Evolutionary conservation across 2,888 invertebrate species (phyloP), one percentile per base, ranked within the genome.

Genomic region (Drosophila atripex): DNA sequence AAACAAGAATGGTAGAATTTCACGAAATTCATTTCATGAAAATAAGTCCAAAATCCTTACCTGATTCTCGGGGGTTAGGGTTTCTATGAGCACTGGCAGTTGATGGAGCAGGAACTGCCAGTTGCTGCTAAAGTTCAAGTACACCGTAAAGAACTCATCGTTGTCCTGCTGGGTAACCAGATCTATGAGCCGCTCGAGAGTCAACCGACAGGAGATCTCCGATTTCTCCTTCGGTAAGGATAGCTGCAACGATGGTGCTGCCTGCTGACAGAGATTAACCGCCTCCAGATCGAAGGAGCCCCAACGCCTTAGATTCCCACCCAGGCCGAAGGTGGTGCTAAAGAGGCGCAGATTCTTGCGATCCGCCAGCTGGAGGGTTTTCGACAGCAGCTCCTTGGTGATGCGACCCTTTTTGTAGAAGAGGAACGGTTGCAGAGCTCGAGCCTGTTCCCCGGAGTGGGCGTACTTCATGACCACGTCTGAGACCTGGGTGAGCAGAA

Each of bases 81-180:
- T 88, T 47, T 89, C 82, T 32, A 92, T 90, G 4, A 91, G 79
- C 32, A 92, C 77, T 8, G 92, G 92, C 46, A 92, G 63, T 43
- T 88, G 75, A 54, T 90, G 88, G 14, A 92, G 61, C 28, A 84
- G 68, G 3, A 56, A 57, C 39, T 76, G 55, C 71, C 70, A 76
- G 47, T 73, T 76, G 32, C 76, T 88, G 28, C 89, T 89, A 41
- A 88, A 89, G 77, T 92, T 92, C 0, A 92, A 72, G 74, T 86
- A 92, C 2, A 92, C 59, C 54, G 80, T 89, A 0, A 88, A 54
- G 61, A 89, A 92, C 35, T 88, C 73, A 21, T 89, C 84, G 57
- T 90, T 88, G 0, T 49, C 78, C 52, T 78, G 66, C 16, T 61
- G 55, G 2, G 39, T 73, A 4, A 90, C 88, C 61, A 90, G 58